Base-by-base conservation (phyloP, 2,888 invertebrate species). In the Philereme vetulata region DNA sequence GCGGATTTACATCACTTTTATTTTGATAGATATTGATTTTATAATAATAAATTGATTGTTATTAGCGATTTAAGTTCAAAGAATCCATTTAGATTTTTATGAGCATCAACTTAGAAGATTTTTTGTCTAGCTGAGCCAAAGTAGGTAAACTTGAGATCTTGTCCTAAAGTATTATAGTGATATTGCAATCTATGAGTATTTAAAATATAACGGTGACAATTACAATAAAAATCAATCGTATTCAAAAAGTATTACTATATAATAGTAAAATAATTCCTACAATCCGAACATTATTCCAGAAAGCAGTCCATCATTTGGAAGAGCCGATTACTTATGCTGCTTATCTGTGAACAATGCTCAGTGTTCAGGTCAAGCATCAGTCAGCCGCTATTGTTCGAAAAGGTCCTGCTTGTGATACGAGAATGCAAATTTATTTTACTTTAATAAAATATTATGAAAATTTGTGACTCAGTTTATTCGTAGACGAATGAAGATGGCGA, bases 321-420 rank as follows among this genome's bases (percentile, higher is more conserved):
- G 74, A 76, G 75, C 75, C 81, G 82, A 83, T 84, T 85, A 86
- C 85, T 84, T 84, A 84, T 83, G 76, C 80, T 75, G 78, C 81
- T 86, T 84, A 86, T 86, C 86, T 80, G 80, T 73, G 82, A 80
- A 86, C 87, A 88, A 88, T 85, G 84, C 80, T 70, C 67, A 56
- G 62, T 55, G 76, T 74, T 65, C 67, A 69, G 73, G 72, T 70
- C 74, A 75, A 74, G 77, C 81, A 82, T 81, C 81, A 80, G 74
- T 82, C 82, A 77, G 75, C 68, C 70, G 72, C 73, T 78, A 78
- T 78, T 80, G 78, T 76, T 68, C 70, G 56, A 57, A 66, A 62
- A 65, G 59, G 62, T 68, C 44, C 58, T 59, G 67, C 68, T 65
- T 64, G 54, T 52, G 51, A 66, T 63, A 66, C 60, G 58, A 64